These are phyloP conservation scores for Dascillus cervinus DNA, from an alignment of 2,888 invertebrate genomes.

Conservation along the genomic window DNA sequence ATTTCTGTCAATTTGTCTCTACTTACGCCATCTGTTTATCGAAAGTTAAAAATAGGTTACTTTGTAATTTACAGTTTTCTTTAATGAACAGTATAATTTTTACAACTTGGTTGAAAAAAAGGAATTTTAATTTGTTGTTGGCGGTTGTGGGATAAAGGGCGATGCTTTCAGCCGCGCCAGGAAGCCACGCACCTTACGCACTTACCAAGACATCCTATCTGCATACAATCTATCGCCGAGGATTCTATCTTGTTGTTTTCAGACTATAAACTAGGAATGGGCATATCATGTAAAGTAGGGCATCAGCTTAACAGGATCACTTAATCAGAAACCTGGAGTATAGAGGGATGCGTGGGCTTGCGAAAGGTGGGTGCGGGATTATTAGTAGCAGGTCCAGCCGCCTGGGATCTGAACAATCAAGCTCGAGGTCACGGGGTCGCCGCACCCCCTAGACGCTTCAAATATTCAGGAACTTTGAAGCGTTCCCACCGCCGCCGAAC, in stretches of 20 bases:
- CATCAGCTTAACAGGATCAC: constrained; percentile 27
- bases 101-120: too few relatives aligned
- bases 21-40: too few relatives aligned
- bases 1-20: too few relatives aligned
- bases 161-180: too few relatives aligned
- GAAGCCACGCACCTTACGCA: too few relatives aligned
- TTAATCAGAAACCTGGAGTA: constrained; percentile 23
- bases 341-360: constrained; percentile 11
- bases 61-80: too few relatives aligned
- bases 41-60: too few relatives aligned
- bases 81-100: too few relatives aligned
- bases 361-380: constrained; percentile 13
- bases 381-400: constrained; percentile 15
- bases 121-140: too few relatives aligned
- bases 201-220: constrained; percentile 8
- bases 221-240: constrained; percentile 11
- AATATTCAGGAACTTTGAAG: constrained; percentile 16
- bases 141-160: too few relatives aligned
- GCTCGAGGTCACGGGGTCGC: constrained; percentile 15
- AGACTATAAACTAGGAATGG: constrained; percentile 26
- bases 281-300: constrained; percentile 29
- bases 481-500: constrained; percentile 11
- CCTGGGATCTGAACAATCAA: constrained; percentile 16
- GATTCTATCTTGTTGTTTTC: constrained; percentile 18
- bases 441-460: constrained; percentile 14